A percentile compares a stretch with the other conserved stretches of the same genome.
phyloP scores from a whole-genome alignment of 2,888 invertebrate genomes.

The Luperina testacea region DNA sequence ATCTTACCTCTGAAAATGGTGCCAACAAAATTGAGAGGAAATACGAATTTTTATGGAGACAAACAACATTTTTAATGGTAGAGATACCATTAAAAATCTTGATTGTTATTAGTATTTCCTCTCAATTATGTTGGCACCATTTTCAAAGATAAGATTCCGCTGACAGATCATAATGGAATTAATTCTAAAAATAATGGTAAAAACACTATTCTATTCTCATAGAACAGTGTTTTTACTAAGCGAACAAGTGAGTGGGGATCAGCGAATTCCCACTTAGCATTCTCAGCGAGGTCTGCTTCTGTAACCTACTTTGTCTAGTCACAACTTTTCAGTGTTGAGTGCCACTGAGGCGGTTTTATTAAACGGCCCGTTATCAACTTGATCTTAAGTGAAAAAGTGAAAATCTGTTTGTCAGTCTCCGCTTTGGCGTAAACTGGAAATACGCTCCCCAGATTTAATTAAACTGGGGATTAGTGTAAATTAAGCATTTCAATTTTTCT shows the following conservation, averaged over 20 bases:
- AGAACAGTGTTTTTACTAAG: conserved; percentile 27
- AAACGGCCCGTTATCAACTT: conserved; percentile 69
- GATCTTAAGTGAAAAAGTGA: conserved; percentile 68
- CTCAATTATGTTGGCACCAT: too few species aligned
- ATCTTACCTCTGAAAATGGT: conserved; percentile 36
- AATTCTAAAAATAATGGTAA: too few species aligned
- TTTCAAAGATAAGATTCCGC: too few species aligned
- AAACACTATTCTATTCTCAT: not conserved
- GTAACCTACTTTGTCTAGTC: conserved; percentile 74
- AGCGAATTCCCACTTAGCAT: conserved; percentile 70
- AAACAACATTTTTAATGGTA: conserved; percentile 16
- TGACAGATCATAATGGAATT: too few species aligned
- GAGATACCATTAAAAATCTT: not conserved
- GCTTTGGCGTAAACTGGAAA: conserved; percentile 30
- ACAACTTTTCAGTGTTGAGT: conserved; percentile 73
- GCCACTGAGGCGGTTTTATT: conserved; percentile 72
- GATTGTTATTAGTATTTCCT: too few species aligned
- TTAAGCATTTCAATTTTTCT: not conserved
- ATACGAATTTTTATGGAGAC: conserved; percentile 26
- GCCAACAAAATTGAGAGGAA: conserved; percentile 31
- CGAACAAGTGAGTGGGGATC: conserved; percentile 32
- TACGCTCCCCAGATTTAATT: conserved; percentile 29
- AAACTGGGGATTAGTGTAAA: conserved; percentile 9
- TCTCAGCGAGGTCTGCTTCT: conserved; percentile 66
- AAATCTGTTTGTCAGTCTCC: conserved; percentile 55